A percentile compares a stretch with the other conserved stretches of the same genome.
Evolutionary conservation across 1,140 invertebrate genomes (phyloP).

Genomic region (Brachionus asplanchnoidis): DNA sequence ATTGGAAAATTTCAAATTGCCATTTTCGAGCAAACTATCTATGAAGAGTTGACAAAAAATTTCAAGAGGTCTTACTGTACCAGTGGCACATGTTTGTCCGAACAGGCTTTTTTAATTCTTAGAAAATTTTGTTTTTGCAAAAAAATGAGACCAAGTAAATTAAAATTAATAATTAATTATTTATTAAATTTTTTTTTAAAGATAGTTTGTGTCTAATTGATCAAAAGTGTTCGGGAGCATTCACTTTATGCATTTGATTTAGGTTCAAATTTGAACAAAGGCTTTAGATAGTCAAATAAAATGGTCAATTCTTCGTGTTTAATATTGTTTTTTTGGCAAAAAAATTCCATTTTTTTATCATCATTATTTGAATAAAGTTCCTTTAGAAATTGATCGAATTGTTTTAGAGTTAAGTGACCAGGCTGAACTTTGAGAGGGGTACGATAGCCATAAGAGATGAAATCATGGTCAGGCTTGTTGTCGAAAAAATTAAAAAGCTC

Average conservation of each 20-base stretch:
- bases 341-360: not conserved
- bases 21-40: not conserved
- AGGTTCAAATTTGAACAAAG: not conserved
- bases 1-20: not conserved
- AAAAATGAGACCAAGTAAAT: not conserved
- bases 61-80: not conserved
- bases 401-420: not conserved
- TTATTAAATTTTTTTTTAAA: not conserved
- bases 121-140: not conserved
- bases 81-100: not conserved
- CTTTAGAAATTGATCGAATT: not conserved
- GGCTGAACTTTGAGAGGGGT: not conserved
- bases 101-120: not conserved
- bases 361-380: not conserved
- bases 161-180: not conserved
- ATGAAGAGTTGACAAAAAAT: not conserved
- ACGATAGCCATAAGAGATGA: not conserved
- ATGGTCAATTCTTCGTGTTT: not conserved
- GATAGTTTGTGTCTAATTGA: conserved; percentile 14
- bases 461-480: not conserved
- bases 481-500: not conserved
- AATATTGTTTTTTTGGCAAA: not conserved
- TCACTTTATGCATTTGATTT: not conserved
- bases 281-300: not conserved
- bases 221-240: not conserved